These are phyloP conservation scores for Tubulanus polymorphus DNA, from an alignment of 2,888 invertebrate species.

Conservation along the genomic window DNA sequence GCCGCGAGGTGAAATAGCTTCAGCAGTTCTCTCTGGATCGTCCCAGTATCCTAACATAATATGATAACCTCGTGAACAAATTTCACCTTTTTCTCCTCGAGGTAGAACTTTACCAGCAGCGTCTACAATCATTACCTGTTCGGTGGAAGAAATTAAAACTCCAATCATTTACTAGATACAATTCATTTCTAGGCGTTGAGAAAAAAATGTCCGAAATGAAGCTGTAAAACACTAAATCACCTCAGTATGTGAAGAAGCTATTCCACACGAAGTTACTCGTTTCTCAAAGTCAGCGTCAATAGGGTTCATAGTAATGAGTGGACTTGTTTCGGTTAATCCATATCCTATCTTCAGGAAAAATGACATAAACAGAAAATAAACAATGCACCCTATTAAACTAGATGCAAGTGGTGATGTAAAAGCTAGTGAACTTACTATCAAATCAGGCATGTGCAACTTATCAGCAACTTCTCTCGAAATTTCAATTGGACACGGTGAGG, in stretches of 20 bases:
- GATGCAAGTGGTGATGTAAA: too few relatives aligned
- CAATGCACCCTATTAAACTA: too few relatives aligned
- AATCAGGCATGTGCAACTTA: neutral
- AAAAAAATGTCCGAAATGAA: too few relatives aligned
- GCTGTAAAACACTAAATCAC: too few relatives aligned
- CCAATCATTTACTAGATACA: too few relatives aligned
- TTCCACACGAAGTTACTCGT: too few relatives aligned
- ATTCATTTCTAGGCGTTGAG: too few relatives aligned
- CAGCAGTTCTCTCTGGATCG: neutral
- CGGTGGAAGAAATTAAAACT: neutral
- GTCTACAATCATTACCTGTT: neutral
- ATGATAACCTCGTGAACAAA: neutral
- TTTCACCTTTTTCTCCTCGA: neutral
- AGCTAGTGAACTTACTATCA: neutral
- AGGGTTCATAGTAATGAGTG: neutral
- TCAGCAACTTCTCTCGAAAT: neutral
- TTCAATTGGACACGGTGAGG: neutral
- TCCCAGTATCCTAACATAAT: neutral
- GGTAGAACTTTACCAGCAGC: neutral
- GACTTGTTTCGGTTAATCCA: neutral
- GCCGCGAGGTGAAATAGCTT: neutral
- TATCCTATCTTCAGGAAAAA: neutral
- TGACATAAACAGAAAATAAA: neutral
- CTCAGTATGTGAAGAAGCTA: too few relatives aligned
- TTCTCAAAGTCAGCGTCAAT: too few relatives aligned